Conservation (phyloP, 2,113 vertebrate species). For the Scytalopus superciliaris region DNA sequence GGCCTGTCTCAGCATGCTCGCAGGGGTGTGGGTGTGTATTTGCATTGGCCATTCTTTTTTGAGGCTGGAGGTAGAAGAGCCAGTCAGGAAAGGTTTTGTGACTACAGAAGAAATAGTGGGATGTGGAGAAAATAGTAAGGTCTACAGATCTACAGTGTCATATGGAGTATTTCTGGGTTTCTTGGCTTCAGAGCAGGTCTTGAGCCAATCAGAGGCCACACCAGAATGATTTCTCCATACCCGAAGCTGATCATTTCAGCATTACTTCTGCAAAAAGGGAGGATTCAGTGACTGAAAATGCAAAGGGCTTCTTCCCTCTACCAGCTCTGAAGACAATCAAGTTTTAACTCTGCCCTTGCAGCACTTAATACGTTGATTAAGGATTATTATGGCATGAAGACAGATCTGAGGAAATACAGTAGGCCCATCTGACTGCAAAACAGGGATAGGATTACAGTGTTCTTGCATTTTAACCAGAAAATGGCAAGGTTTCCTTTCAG, state of each 20-base stretch:
- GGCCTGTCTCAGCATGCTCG: background rate
- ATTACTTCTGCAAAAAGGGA: background rate
- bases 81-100: background rate
- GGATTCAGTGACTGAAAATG: background rate
- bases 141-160: background rate
- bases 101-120: background rate
- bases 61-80: background rate
- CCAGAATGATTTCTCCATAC: background rate
- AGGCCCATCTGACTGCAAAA: background rate
- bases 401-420: background rate
- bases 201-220: background rate
- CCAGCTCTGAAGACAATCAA: background rate
- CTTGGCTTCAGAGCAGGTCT: background rate
- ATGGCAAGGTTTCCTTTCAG: background rate
- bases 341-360: background rate
- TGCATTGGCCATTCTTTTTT: background rate
- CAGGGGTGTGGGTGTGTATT: background rate
- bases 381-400: background rate
- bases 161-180: background rate
- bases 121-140: background rate
- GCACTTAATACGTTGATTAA: background rate
- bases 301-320: background rate
- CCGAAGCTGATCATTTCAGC: background rate
- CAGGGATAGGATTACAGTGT: background rate
- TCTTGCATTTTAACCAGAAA: slow-evolving; percentile 27